These are phyloP conservation scores for Lasioglossum marginatum DNA, from an alignment of 2,888 invertebrate species.

Conservation along the genomic window DNA sequence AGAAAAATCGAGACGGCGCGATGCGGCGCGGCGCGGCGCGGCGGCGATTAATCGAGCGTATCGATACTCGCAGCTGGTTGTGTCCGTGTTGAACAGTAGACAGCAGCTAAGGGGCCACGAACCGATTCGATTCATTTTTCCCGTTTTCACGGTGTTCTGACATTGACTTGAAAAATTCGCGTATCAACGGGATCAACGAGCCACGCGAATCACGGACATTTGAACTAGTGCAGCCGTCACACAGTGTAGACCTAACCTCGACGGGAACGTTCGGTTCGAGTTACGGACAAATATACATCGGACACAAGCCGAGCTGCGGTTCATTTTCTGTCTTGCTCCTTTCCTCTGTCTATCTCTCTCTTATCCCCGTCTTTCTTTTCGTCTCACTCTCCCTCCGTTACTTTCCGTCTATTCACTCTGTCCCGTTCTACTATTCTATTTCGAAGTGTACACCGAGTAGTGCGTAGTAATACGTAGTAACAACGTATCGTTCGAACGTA, in stretches of 20 bases:
- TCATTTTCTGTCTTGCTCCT: constrained; percentile 13
- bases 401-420: constrained; percentile 25
- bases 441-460: constrained; percentile 27
- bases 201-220: constrained; percentile 26
- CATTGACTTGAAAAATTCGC: constrained; percentile 51
- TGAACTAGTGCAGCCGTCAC: not conserved
- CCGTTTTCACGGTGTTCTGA: constrained; percentile 35
- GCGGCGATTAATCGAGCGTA: constrained; percentile 41
- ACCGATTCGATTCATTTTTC: constrained; percentile 35
- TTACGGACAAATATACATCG: constrained; percentile 50
- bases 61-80: constrained; percentile 51
- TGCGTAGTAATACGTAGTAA: constrained; percentile 52
- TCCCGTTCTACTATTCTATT: constrained; percentile 27
- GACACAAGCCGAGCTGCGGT: constrained; percentile 26
- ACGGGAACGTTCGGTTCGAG: constrained; percentile 42
- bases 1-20: not conserved
- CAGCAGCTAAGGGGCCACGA: constrained; percentile 44
- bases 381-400: constrained; percentile 2
- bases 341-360: constrained; percentile 5
- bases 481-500: too few species aligned
- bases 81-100: constrained; percentile 56
- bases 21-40: too few species aligned
- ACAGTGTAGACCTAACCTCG: constrained; percentile 58
- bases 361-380: constrained; percentile 27
- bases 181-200: constrained; percentile 24